Percentiles rank a stretch among this genome's conserved stretches.
Evolutionary conservation across 2,888 invertebrate genomes (phyloP).

Genomic region (Blera fallax): DNA sequence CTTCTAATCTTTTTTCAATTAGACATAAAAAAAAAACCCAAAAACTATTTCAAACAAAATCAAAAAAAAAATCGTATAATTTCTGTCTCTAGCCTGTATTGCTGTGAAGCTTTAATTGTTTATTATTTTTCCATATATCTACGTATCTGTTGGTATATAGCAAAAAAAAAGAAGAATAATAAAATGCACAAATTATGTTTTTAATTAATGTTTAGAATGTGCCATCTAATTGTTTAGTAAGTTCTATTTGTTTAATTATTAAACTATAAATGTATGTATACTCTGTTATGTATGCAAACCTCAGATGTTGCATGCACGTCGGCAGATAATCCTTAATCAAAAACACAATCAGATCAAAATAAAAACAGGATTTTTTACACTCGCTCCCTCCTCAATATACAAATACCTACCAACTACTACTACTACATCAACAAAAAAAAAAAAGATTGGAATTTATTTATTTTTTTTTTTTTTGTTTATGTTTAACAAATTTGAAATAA

Average conservation of each 20-base stretch:
- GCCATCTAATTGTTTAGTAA: slow-evolving; percentile 59
- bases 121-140: slow-evolving; percentile 51
- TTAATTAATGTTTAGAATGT: slow-evolving; percentile 67
- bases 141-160: slow-evolving; percentile 46
- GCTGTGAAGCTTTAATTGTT: slow-evolving; percentile 80
- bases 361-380: slow-evolving; percentile 43
- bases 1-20: slow-evolving; percentile 26
- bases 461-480: slow-evolving; percentile 14
- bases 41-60: neutral
- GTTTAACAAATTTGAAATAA: slow-evolving; percentile 21
- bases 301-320: slow-evolving; percentile 72
- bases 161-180: slow-evolving; percentile 26
- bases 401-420: slow-evolving; percentile 6
- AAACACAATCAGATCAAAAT: slow-evolving; percentile 51
- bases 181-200: slow-evolving; percentile 50
- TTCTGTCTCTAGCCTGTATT: slow-evolving; percentile 75
- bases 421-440: too few species aligned
- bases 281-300: slow-evolving; percentile 64
- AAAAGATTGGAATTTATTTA: slow-evolving; percentile 16
- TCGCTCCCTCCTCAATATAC: slow-evolving; percentile 37
- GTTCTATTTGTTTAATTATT: slow-evolving; percentile 39
- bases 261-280: slow-evolving; percentile 44
- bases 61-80: slow-evolving; percentile 32
- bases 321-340: slow-evolving; percentile 48
- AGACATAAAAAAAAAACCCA: slow-evolving; percentile 27